These are phyloP conservation scores for Zaprionus africanus DNA, from an alignment of 1,140 invertebrate genomes.

Conservation along the genomic window DNA sequence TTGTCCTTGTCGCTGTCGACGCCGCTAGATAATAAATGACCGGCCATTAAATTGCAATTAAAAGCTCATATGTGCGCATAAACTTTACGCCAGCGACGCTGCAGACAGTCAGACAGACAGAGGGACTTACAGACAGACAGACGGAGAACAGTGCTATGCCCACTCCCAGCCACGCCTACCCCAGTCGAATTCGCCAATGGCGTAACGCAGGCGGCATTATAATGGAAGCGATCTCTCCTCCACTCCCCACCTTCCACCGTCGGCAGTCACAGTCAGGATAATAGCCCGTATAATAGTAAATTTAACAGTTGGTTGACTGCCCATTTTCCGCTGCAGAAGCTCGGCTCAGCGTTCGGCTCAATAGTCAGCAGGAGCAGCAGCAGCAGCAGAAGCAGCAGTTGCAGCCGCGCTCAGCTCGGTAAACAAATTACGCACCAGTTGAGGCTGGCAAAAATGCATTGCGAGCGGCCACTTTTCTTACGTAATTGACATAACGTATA, in stretches of 20 bases:
- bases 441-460: constrained; percentile 33
- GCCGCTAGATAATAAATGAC: constrained; percentile 83
- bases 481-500: constrained; percentile 78
- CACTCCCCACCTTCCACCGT: neutral
- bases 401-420: constrained; percentile 19
- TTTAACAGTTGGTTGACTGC: constrained; percentile 74
- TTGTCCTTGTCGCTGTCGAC: constrained; percentile 57
- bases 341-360: neutral
- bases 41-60: constrained; percentile 84
- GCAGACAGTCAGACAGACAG: constrained; percentile 16
- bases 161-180: constrained; percentile 23
- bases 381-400: neutral
- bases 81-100: constrained; percentile 63
- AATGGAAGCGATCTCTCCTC: constrained; percentile 44
- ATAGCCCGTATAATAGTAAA: constrained; percentile 81
- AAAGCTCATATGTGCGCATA: constrained; percentile 84
- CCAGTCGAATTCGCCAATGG: constrained; percentile 65
- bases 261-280: constrained; percentile 55
- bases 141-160: neutral
- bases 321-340: constrained; percentile 10
- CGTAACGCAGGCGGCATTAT: constrained; percentile 53
- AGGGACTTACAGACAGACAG: constrained; percentile 16
- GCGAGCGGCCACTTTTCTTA: constrained; percentile 72
- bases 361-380: neutral
- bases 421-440: constrained; percentile 73